Conservation (phyloP, 2,797 vertebrate species). For the Anableps anableps region DNA sequence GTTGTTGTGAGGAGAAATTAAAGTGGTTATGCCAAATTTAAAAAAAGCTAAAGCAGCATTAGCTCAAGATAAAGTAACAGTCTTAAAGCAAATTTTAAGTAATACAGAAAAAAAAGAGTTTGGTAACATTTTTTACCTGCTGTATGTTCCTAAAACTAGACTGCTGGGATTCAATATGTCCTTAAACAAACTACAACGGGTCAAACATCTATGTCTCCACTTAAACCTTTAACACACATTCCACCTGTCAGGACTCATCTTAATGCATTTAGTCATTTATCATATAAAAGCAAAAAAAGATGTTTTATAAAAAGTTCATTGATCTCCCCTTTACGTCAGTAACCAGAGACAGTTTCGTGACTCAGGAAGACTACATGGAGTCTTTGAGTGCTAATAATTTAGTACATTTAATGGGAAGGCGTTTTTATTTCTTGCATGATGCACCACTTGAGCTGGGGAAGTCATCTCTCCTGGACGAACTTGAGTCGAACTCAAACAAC, state of each 20-base stretch:
- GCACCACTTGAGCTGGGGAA: background rate
- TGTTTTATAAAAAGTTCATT: conserved; percentile 18
- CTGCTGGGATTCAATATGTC: background rate
- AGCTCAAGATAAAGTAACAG: background rate
- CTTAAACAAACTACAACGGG: background rate
- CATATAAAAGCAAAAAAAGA: conserved; percentile 3
- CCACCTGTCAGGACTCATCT: background rate
- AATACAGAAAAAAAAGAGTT: background rate
- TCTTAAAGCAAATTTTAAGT: background rate
- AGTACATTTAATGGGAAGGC: conserved; percentile 39
- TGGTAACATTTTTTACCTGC: background rate
- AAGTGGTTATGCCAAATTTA: background rate
- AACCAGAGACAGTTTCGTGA: conserved; percentile 33
- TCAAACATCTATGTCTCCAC: background rate
- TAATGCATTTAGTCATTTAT: background rate
- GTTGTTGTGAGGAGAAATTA: background rate
- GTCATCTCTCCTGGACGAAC: conserved; percentile 29
- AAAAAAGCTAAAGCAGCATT: background rate
- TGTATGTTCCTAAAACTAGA: too few relatives aligned
- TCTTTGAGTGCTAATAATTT: conserved; percentile 55
- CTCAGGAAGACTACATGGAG: conserved; percentile 37
- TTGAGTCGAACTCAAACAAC: conserved; percentile 27
- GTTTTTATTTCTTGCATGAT: background rate
- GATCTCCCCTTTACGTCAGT: conserved; percentile 12
- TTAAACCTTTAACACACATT: background rate